A percentile compares a stretch with the other conserved stretches of the same genome.
Conservation (phyloP, 2,888 invertebrate species). For the Beris chalybata region DNA sequence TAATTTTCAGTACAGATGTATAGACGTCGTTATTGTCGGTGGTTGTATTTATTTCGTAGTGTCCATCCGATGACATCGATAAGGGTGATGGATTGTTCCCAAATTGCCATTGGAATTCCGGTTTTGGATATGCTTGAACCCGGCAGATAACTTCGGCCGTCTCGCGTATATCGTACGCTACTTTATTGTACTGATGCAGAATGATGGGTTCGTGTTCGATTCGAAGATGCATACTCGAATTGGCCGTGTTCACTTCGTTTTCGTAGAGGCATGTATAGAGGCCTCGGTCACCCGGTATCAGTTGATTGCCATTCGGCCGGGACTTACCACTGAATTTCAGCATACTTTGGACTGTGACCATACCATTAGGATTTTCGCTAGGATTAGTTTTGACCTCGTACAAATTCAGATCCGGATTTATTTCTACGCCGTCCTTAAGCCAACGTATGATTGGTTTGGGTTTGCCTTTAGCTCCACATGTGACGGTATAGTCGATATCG, state of each 20-base stretch:
- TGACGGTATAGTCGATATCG: conserved; percentile 75
- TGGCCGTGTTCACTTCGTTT: conserved; percentile 85
- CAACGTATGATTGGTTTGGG: conserved; percentile 82
- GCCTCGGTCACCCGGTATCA: conserved; percentile 82
- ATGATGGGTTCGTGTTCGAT: conserved; percentile 91
- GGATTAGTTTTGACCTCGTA: conserved; percentile 81
- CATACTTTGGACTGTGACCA: conserved; percentile 80
- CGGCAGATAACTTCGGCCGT: conserved; percentile 84
- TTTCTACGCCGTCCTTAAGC: conserved; percentile 82
- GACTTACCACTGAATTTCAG: conserved; percentile 79
- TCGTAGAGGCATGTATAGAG: conserved; percentile 85
- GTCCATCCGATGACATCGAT: conserved; percentile 79
- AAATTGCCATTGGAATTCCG: conserved; percentile 90
- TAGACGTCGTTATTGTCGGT: conserved; percentile 84
- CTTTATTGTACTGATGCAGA: conserved; percentile 82
- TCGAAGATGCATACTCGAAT: conserved; percentile 86
- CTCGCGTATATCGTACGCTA: conserved; percentile 82
- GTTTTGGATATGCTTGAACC: conserved; percentile 89
- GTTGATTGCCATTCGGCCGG: conserved; percentile 73
- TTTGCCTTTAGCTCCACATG: conserved; percentile 86
- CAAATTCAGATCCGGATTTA: conserved; percentile 74
- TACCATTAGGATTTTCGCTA: conserved; percentile 75
- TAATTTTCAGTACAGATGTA: conserved; percentile 74
- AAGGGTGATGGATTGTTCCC: conserved; percentile 74
- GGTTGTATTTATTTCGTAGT: conserved; percentile 81